Evolutionary conservation across 2,888 invertebrate species (phyloP).

Genomic region (Lumbricus terrestris): DNA sequence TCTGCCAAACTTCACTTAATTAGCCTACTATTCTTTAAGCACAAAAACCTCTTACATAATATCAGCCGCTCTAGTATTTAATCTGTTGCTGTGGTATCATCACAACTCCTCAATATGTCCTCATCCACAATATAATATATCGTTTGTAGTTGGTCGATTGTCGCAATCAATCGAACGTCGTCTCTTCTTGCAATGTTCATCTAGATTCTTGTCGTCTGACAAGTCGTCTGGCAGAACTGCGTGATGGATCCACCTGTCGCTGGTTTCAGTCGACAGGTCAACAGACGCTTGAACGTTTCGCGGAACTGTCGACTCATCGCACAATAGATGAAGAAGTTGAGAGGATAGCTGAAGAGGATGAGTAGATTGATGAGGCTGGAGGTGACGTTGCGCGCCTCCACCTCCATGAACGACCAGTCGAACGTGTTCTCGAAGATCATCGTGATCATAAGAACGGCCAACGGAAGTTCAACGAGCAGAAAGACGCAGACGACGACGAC

Average conservation of each 20-base stretch:
- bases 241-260: not conserved
- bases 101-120: not conserved
- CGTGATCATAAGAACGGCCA: slow-evolving; percentile 63
- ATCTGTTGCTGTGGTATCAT: not conserved
- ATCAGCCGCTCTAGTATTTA: not conserved
- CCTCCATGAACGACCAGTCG: slow-evolving; percentile 5
- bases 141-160: not conserved
- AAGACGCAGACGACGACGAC: slow-evolving; percentile 58
- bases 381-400: slow-evolving; percentile 29
- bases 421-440: slow-evolving; percentile 69
- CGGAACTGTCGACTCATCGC: slow-evolving; percentile 92
- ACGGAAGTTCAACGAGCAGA: slow-evolving; percentile 62
- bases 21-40: not conserved
- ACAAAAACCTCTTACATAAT: too few species aligned
- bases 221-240: not conserved
- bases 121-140: not conserved
- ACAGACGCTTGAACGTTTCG: slow-evolving; percentile 79
- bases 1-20: not conserved
- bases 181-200: too few species aligned
- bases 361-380: slow-evolving; percentile 78
- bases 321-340: slow-evolving; percentile 92
- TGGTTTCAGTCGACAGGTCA: slow-evolving; percentile 7
- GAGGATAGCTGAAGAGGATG: slow-evolving; percentile 84
- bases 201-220: slow-evolving; percentile 11
- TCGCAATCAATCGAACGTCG: not conserved